These are phyloP conservation scores for Polyergus mexicanus DNA, from an alignment of 1,140 invertebrate genomes.

Conservation along the genomic window DNA sequence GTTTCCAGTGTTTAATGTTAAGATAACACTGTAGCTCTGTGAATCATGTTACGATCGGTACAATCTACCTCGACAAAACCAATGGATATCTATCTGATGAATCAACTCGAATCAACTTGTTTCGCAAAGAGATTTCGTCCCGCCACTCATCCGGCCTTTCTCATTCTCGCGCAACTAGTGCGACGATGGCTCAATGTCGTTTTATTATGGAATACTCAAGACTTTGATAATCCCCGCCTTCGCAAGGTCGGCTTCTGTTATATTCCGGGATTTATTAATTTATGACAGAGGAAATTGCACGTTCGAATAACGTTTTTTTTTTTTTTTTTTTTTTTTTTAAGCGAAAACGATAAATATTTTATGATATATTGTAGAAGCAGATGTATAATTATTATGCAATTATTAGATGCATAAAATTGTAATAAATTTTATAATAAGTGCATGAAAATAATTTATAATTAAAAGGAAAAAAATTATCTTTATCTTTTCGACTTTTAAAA, in stretches of 20 bases:
- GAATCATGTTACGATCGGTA: slow-evolving; percentile 19
- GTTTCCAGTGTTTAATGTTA: not conserved
- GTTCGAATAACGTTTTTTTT: too few species aligned
- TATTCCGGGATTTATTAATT: slow-evolving; percentile 3
- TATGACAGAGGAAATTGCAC: not conserved
- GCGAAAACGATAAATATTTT: not conserved
- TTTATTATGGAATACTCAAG: slow-evolving; percentile 60
- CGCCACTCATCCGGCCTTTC: slow-evolving; percentile 70
- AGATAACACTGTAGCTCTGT: not conserved
- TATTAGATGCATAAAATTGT: not conserved
- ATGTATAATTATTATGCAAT: not conserved
- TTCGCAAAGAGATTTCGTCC: slow-evolving; percentile 41
- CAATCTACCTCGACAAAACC: slow-evolving; percentile 10
- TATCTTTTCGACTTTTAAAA: slow-evolving; percentile 1
- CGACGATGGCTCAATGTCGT: slow-evolving; percentile 57
- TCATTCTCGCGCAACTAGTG: slow-evolving; percentile 62
- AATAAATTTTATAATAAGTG: not conserved
- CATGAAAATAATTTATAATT: not conserved
- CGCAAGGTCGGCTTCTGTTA: slow-evolving; percentile 55
- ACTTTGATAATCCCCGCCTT: slow-evolving; percentile 55
- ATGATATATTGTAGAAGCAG: not conserved
- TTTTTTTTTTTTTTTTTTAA: too few species aligned
- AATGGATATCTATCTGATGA: slow-evolving; percentile 48
- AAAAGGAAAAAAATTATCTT: not conserved
- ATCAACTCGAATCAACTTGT: slow-evolving; percentile 43